Base-by-base conservation (phyloP, 1,140 invertebrate species). In the Triops cancriformis region DNA sequence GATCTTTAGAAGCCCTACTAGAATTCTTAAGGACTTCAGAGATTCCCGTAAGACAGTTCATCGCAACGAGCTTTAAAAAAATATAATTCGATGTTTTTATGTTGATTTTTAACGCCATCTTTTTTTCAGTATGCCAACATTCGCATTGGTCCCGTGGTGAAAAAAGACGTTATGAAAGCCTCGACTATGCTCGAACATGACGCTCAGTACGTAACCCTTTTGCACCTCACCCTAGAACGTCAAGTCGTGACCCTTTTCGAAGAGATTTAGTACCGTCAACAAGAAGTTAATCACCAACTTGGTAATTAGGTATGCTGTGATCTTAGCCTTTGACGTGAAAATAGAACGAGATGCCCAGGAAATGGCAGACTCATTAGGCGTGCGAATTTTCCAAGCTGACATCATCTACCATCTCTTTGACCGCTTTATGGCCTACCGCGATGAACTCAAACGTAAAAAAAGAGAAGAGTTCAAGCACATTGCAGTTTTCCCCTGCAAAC, bases 321-420 rank as follows among this genome's bases (percentile, higher is more conserved):
- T 99, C 84, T 88, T 99, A 79, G 98, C 98, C 0, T 99, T 99
- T 85, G 98, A 99, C 87, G 98, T 99, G 1, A 98, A 98, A 87
- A 91, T 99, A 37, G 98, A 99, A 84, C 88, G 92, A 77, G 98
- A 99, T 82, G 98, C 97, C 0, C 97, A 99, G 86, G 96, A 98
- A 84, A 85, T 99, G 84, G 98, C 98, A 0, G 97, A 99, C 82
- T 89, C 90, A 74, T 84, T 97, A 72, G 95, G 94, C 76, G 96
- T 99, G 72, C 96, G 93, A 86, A 97, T 99, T 82, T 99, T 99
- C 89, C 93, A 97, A 78, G 98, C 98, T 2, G 97, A 99, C 85
- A 99, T 99, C 84, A 99, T 99, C 83, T 99, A 99, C 87, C 98
- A 99, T 88, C 87, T 99, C 79, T 98, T 99, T 86, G 98, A 99